Conservation (phyloP, 2,113 vertebrate species). For the Passer domesticus region DNA sequence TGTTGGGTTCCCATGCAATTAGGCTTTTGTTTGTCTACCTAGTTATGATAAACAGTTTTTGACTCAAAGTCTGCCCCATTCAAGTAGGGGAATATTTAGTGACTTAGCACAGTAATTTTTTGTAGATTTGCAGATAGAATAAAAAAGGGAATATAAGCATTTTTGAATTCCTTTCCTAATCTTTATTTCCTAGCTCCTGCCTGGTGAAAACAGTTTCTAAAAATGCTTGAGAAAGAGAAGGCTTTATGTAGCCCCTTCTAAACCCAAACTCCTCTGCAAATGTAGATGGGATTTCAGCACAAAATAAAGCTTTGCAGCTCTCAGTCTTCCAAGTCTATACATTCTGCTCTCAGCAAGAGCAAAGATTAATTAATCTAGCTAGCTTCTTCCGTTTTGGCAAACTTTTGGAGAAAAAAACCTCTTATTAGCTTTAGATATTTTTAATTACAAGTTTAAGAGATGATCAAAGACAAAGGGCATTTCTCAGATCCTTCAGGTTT, state of each 20-base stretch:
- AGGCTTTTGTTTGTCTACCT: not conserved
- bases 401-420: not conserved
- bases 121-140: not conserved
- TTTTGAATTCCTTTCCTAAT: not conserved
- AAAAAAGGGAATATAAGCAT: not conserved
- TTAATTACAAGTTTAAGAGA: constrained; percentile 62
- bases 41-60: not conserved
- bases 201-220: not conserved
- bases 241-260: not conserved
- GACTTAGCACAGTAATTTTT: not conserved
- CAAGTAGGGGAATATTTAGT: not conserved
- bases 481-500: constrained; percentile 21
- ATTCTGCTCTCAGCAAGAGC: not conserved
- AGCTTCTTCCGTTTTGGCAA: not conserved
- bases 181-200: not conserved
- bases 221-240: not conserved
- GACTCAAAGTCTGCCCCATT: not conserved
- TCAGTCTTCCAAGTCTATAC: not conserved
- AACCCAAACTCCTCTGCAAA: not conserved
- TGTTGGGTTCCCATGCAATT: not conserved
- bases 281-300: not conserved
- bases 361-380: constrained; percentile 13
- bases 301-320: not conserved
- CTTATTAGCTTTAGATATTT: constrained; percentile 43
- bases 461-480: constrained; percentile 34